These are phyloP conservation scores for Noctua janthe DNA, from an alignment of 2,888 invertebrate species.

Conservation along the genomic window DNA sequence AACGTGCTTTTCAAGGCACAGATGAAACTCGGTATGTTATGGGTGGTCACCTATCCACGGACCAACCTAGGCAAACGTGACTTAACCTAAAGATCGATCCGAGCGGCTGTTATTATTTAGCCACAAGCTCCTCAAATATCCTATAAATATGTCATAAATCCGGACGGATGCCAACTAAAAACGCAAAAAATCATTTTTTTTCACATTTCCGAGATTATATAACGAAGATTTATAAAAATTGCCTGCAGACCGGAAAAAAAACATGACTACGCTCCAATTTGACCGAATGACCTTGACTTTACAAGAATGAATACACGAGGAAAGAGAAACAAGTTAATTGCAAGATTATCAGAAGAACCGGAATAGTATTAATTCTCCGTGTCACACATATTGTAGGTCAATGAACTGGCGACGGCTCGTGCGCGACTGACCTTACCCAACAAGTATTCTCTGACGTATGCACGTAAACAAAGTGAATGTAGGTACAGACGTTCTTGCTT, in stretches of 20 bases:
- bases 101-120: no score
- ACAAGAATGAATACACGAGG: neutral
- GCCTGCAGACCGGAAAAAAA: neutral
- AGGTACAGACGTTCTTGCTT: no score
- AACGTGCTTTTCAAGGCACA: no score
- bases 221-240: neutral
- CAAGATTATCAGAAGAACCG: slow-evolving; percentile 19
- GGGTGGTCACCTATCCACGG: no score
- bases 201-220: neutral
- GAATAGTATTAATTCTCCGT: neutral
- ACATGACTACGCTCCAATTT: neutral
- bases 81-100: no score
- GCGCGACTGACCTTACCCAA: neutral
- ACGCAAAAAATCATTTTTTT: neutral
- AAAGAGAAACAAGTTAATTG: neutral
- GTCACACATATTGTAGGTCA: neutral
- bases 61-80: no score
- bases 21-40: no score
- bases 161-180: no score
- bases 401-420: neutral
- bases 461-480: neutral
- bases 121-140: no score
- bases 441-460: neutral
- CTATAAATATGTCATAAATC: no score
- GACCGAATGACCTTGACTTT: slow-evolving; percentile 13